Evolutionary conservation across 2,113 vertebrate species (phyloP).

Genomic region (Donacobius atricapilla): DNA sequence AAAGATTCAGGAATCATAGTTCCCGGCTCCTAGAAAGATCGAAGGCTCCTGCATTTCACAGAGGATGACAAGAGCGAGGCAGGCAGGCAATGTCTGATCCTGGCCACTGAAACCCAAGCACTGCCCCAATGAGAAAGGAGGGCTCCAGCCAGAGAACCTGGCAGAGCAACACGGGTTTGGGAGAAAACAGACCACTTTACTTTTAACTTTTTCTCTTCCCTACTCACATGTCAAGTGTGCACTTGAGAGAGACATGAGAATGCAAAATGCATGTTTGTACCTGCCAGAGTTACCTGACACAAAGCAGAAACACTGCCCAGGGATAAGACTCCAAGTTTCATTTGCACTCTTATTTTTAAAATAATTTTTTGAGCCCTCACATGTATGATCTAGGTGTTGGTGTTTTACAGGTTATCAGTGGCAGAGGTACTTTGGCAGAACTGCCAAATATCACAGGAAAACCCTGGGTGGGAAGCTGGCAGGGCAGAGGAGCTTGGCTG

Average conservation of each 20-base stretch:
- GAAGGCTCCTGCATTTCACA: neutral
- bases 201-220: neutral
- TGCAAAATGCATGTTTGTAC: neutral
- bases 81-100: neutral
- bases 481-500: neutral
- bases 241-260: neutral
- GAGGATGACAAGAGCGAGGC: neutral
- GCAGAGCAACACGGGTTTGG: accelerated
- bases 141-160: neutral
- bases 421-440: neutral
- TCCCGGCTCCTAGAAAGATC: neutral
- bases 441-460: neutral
- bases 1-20: accelerated
- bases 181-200: neutral
- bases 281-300: neutral
- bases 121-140: neutral
- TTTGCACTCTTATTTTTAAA: neutral
- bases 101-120: neutral
- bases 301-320: neutral
- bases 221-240: neutral
- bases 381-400: no score
- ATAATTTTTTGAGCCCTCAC: neutral
- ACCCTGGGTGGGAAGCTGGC: neutral
- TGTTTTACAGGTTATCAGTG: neutral
- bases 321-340: neutral